A percentile compares a stretch with the other conserved stretches of the same genome.
These are phyloP conservation scores for Ovis canadensis DNA, from an alignment of 2,113 vertebrate genomes.

Conservation along the genomic window DNA sequence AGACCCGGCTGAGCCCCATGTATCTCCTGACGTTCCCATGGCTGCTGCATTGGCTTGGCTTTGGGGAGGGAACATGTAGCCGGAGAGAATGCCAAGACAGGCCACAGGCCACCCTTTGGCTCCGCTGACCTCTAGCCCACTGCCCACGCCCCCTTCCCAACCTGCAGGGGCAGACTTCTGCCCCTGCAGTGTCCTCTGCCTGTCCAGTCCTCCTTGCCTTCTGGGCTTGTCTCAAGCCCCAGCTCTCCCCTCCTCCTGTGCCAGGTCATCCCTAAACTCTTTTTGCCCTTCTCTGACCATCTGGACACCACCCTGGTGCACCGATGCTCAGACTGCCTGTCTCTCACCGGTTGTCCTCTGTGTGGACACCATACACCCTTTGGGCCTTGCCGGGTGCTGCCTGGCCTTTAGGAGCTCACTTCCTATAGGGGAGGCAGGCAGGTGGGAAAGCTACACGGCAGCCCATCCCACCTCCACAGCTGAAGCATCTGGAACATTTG, in stretches of 20 bases:
- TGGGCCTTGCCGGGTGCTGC: not conserved
- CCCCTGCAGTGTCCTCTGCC: not conserved
- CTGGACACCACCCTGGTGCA: not conserved
- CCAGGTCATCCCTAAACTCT: not conserved
- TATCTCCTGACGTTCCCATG: not conserved
- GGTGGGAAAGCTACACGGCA: rapidly evolving
- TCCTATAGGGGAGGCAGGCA: not conserved
- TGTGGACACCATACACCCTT: rapidly evolving
- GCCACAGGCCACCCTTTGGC: not conserved
- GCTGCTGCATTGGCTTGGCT: not conserved
- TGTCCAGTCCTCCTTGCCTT: not conserved
- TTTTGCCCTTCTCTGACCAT: not conserved
- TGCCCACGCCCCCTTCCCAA: not conserved
- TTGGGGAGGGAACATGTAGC: not conserved
- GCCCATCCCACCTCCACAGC: not conserved
- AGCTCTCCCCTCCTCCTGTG: too few relatives aligned
- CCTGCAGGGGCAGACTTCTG: not conserved
- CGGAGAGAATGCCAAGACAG: not conserved
- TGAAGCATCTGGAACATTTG: not conserved
- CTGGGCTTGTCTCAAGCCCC: not conserved
- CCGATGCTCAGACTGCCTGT: not conserved
- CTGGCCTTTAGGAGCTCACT: not conserved
- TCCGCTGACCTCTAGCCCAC: not conserved
- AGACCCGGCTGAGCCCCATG: rapidly evolving
- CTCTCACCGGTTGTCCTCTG: not conserved